Evolutionary conservation across 2,113 vertebrate genomes (phyloP), one percentile per base, ranked within the genome.

Genomic region (Canis aureus): DNA sequence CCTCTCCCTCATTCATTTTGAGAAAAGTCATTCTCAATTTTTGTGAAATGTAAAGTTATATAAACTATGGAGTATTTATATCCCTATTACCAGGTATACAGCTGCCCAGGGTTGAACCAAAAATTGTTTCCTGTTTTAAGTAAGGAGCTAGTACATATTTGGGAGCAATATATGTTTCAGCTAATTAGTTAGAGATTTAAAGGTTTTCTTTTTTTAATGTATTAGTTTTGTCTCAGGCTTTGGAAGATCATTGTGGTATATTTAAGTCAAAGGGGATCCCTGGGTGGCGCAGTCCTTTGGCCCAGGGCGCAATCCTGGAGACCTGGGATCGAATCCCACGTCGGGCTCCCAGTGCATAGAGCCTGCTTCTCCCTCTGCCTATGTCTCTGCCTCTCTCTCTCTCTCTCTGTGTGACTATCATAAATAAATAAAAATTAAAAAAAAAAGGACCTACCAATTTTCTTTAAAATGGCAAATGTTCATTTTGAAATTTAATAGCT

Each of bases 401-500:
- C 38, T 43, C 38, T 43, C 38, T 43, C 4, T 43, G 38, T 43
- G 38, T 43, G 38, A 43, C 38, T 43, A 43, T 43, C 38, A 43
- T 43, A 43, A 43, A 43, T 43, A 43, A 43, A 43, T 43, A 43
- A 43, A 43, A 43, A 43, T 43, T 43, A 43, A 43, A 43, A 43
- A 43, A 38, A 43, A 94, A 60, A 83, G 32, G 8, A 85, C 22
- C 94, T 76, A 69, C 19, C 15, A 57, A 10, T 92, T 59, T 92
- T 85, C 79, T 53, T 81, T 92, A 76, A 94, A 97, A 79, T 43
- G 64, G 16, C 66, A 91, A 43, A 59, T 29, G 32, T 86, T 97
- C 29, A 88, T 96, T 96, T 74, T 87, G 94, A 95, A 96, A 57
- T 57, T 76, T 64, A 64, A 89, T 64, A 86, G 11, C 64, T 53